These are phyloP conservation scores for Gastrophryne carolinensis DNA, from an alignment of 2,797 vertebrate species.

Conservation along the genomic window DNA sequence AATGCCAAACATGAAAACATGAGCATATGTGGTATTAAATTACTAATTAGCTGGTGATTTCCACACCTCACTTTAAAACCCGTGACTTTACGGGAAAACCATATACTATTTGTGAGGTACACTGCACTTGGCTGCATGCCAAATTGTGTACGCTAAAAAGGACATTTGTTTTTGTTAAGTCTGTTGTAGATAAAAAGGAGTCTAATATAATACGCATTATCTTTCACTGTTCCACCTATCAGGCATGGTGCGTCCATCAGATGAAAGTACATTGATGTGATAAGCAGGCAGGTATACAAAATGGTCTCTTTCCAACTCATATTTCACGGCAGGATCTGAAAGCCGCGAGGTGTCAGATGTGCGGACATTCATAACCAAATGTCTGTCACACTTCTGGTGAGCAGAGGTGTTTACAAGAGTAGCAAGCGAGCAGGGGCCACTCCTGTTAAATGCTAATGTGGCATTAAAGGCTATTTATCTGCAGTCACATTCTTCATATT, in stretches of 20 bases:
- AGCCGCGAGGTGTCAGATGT: background rate
- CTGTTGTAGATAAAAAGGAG: background rate
- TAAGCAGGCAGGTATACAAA: conserved; percentile 1
- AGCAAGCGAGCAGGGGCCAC: too few species aligned
- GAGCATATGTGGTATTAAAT: too few species aligned
- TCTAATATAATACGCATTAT: conserved; percentile 10
- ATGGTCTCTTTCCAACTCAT: background rate
- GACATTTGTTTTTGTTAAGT: background rate
- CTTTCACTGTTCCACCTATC: conserved; percentile 1
- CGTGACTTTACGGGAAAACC: background rate
- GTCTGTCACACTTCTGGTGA: conserved; percentile 25
- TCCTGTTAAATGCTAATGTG: background rate
- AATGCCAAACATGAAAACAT: too few species aligned
- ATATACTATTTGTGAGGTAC: background rate
- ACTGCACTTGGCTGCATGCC: background rate
- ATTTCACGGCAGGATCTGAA: conserved; percentile 8
- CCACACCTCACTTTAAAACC: background rate
- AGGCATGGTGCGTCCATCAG: background rate
- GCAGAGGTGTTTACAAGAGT: background rate
- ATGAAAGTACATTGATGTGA: background rate
- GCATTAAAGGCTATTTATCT: background rate
- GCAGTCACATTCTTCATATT: background rate
- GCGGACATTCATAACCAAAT: background rate
- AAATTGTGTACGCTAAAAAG: background rate
- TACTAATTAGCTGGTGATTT: background rate